Percentiles rank a stretch among this genome's conserved stretches.
phyloP scores from a whole-genome alignment of 2,113 vertebrate genomes.

The Balaeniceps rex region DNA sequence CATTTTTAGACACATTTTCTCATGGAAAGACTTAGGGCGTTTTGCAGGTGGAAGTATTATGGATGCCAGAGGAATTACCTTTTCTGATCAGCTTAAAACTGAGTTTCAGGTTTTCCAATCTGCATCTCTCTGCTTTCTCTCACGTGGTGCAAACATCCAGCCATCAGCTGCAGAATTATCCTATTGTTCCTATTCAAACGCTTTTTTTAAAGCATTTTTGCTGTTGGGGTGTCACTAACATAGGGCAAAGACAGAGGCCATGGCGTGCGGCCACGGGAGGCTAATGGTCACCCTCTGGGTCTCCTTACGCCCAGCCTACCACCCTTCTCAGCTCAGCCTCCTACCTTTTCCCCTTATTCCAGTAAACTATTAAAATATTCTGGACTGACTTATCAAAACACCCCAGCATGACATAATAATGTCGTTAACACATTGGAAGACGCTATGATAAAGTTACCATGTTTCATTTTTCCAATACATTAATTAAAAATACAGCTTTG shows the following conservation, averaged over 20 bases:
- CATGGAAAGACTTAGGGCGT: no score
- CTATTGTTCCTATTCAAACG: not conserved
- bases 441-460: accelerated
- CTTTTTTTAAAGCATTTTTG: not conserved
- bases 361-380: not conserved
- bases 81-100: not conserved
- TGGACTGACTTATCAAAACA: not conserved
- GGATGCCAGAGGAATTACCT: not conserved
- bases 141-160: not conserved
- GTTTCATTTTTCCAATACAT: not conserved
- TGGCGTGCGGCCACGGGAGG: not conserved
- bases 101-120: not conserved
- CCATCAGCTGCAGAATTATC: not conserved
- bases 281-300: accelerated
- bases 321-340: not conserved
- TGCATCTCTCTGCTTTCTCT: not conserved
- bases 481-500: not conserved
- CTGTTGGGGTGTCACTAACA: not conserved
- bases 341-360: not conserved
- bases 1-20: not conserved
- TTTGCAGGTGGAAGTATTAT: not conserved
- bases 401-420: not conserved
- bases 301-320: not conserved
- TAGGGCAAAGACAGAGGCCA: not conserved
- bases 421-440: not conserved